Percentiles rank a stretch among this genome's conserved stretches.
Conservation (phyloP, 2,113 vertebrate genomes). For the Lepisosteus osseus region DNA sequence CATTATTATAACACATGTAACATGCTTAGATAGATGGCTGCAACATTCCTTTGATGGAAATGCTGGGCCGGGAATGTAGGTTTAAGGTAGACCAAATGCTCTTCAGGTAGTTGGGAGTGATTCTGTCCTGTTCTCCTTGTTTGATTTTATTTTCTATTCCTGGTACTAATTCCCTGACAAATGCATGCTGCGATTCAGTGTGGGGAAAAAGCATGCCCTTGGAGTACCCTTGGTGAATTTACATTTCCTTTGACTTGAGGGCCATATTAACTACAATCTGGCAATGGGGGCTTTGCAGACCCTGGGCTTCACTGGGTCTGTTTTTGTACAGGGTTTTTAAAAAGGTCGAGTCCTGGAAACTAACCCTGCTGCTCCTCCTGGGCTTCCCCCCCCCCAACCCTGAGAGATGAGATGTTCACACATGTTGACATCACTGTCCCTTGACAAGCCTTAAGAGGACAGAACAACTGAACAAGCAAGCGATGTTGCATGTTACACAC, state of each 20-base stretch:
- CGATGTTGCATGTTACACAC: too few relatives aligned
- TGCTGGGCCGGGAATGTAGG: too few relatives aligned
- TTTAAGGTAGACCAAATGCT: too few relatives aligned
- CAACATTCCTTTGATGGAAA: too few relatives aligned
- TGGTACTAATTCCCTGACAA: neutral
- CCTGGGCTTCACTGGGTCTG: neutral
- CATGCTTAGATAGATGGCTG: too few relatives aligned
- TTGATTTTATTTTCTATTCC: neutral
- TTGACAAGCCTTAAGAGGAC: too few relatives aligned
- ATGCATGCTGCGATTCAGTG: neutral
- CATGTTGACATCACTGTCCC: too few relatives aligned
- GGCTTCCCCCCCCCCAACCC: too few relatives aligned
- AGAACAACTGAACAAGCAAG: too few relatives aligned
- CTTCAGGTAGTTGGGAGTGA: neutral
- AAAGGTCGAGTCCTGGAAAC: neutral
- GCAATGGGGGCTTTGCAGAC: neutral
- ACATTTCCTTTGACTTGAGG: neutral
- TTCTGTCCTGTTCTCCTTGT: neutral
- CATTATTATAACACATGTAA: too few relatives aligned
- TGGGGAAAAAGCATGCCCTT: neutral
- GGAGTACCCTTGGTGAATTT: neutral
- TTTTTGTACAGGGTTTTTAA: neutral
- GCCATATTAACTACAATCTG: neutral
- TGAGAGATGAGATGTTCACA: too few relatives aligned
- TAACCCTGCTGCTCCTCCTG: too few relatives aligned